Evolutionary conservation across 2,888 invertebrate genomes (phyloP), one percentile per base, ranked within the genome.

Genomic region (Carcina quercana): DNA sequence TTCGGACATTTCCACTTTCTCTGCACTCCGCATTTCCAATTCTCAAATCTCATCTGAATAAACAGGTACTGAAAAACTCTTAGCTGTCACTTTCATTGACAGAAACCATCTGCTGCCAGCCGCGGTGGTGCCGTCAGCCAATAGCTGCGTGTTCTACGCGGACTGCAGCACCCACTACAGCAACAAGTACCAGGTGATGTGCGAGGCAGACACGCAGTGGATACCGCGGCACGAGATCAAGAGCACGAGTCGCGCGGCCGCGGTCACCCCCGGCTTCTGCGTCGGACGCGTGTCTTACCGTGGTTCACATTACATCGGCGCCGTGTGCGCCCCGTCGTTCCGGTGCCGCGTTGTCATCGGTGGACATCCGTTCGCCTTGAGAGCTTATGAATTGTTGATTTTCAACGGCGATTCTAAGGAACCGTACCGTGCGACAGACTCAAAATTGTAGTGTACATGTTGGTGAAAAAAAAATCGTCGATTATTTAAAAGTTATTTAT

Each of bases 141-240:
- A 76, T 38, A 72, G 72, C 42, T 79, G 80, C 37, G 37, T 73
- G 3, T 59, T 79, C 6, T 78, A 73, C 35, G 62, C 71, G 1
- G 71, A 73, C 5, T 72, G 72, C 2, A 52, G 43, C 1, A 57
- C 66, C 1, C 64, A 75, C 37, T 57, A 61, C 31, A 76, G 70
- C 39, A 73, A 67, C 1, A 79, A 75, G 45, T 82, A 82, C 43
- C 79, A 82, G 62, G 79, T 80, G 43, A 59, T 80, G 65, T 82
- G 80, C 43, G 76, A 79, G 45, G 75, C 72, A 2, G 56, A 61
- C 3, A 74, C 61, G 40, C 21, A 35, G 20, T 79, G 78, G 72
- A 31, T 61, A 36, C 51, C 64, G 25, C 70, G 70, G 66, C 64
- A 68, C 2, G 59, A 65, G 10, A 61, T n/a, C n/a, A n/a, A n/a